phyloP scores from a whole-genome alignment of 2,113 vertebrate genomes.

The Podocnemis expansa region DNA sequence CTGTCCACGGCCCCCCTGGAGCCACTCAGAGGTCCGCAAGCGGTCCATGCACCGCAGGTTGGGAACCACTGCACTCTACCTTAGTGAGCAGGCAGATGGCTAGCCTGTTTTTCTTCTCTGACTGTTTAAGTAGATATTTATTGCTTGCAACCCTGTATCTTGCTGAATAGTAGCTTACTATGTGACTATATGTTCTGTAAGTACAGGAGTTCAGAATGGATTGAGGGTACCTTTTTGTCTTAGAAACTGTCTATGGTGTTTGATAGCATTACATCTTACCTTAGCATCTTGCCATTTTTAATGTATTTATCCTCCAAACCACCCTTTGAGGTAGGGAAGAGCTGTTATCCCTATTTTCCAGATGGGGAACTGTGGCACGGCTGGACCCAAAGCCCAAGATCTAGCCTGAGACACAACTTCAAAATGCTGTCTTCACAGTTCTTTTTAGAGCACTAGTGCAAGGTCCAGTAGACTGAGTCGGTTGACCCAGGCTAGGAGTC shows the following conservation, averaged over 20 bases:
- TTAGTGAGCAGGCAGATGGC: not conserved
- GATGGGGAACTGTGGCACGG: not conserved
- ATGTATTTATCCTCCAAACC: not conserved
- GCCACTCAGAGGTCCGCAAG: too few species aligned
- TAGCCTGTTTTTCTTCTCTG: not conserved
- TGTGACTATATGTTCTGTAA: not conserved
- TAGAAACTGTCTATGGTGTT: not conserved
- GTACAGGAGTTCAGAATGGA: not conserved
- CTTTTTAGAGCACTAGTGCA: not conserved
- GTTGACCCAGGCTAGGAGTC: not conserved
- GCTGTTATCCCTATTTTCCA: not conserved
- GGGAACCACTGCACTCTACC: too few species aligned
- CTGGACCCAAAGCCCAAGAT: not conserved
- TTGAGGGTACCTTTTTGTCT: not conserved
- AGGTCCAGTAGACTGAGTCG: not conserved
- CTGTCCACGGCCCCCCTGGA: too few species aligned
- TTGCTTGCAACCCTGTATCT: not conserved
- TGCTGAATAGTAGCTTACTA: accelerated
- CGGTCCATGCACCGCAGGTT: too few species aligned
- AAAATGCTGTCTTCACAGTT: not conserved
- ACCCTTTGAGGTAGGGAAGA: not conserved
- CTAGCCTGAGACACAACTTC: not conserved
- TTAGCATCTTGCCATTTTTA: not conserved
- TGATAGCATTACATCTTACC: not conserved
- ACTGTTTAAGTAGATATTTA: not conserved